phyloP scores from a whole-genome alignment of 2,797 vertebrate genomes.

The Schizopygopsis malacanthus region DNA sequence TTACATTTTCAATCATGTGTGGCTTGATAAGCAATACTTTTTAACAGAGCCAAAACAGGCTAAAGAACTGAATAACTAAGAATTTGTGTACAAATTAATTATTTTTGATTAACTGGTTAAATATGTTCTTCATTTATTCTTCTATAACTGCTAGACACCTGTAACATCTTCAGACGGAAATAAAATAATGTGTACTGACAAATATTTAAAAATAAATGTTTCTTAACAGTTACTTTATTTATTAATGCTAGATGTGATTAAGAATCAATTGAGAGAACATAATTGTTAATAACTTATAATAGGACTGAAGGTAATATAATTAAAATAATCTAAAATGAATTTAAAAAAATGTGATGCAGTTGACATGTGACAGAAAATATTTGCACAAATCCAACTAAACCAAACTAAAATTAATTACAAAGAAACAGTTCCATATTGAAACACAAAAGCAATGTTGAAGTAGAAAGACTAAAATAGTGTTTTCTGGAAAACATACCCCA shows the following conservation, averaged over 20 bases:
- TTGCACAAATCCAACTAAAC: neutral
- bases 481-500: neutral
- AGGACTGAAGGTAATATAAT: too few relatives aligned
- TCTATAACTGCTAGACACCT: neutral
- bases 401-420: too few relatives aligned
- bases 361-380: neutral
- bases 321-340: neutral
- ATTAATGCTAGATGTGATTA: neutral
- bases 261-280: too few relatives aligned
- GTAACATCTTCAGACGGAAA: slow-evolving; percentile 6
- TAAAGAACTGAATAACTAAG: neutral
- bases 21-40: slow-evolving; percentile 50
- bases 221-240: neutral
- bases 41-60: neutral
- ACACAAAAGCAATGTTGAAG: too few relatives aligned
- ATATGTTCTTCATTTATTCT: neutral
- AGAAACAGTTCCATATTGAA: too few relatives aligned
- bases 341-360: neutral
- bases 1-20: slow-evolving; percentile 68
- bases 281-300: neutral
- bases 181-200: neutral
- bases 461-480: neutral
- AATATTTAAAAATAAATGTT: neutral
- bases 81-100: neutral
- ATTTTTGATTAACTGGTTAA: neutral